Evolutionary conservation across 2,797 vertebrate genomes (phyloP), one percentile per base, ranked within the genome.

Genomic region (Phoebastria nigripes): DNA sequence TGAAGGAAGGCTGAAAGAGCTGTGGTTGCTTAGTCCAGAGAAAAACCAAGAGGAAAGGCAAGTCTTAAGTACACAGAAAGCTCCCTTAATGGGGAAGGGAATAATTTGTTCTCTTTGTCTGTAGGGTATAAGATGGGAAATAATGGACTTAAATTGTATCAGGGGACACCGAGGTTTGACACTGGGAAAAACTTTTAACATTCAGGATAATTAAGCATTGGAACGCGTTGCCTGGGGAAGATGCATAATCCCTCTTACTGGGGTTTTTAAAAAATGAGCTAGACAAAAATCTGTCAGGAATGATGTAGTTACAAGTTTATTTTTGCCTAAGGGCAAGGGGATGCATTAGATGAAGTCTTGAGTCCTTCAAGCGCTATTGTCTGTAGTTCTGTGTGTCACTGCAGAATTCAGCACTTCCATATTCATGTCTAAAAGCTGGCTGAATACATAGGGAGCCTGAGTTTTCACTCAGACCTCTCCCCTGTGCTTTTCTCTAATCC

Each of bases 391-490:
- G 17, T 56, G 39, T 47, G 35, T 55, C 51, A 49, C 58, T 90
- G 72, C 72, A 94, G 93, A 94, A 91, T 83, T 87, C 91, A 88
- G 62, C 62, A 90, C 73, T 94, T 96, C 72, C 89, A 69, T 66
- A 90, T 82, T 94, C 70, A 73, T 46, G 16, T 66, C 65, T 78
- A 37, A 90, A 90, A 80, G 35, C 87, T 74, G 49, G 39, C 54
- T 87, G 65, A 85, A 62, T 86, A 44, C 26, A 54, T 2, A 49
- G 67, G 29, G 41, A 91, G 58, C 19, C 37, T 37, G 59, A 92
- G 14, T 87, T 86, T 90, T 91, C 63, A 46, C 56, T 65, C 44
- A 59, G 62, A 55, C 42, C 18, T 74, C 52, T 85, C 47, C 65
- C 41, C 44, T 63, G 42, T 72, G 80, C 66, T 87, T 84, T 91